Conservation (phyloP, 30 jellyfish, hydroid and myxozoan genomes). For the Hydra vulgaris region DNA sequence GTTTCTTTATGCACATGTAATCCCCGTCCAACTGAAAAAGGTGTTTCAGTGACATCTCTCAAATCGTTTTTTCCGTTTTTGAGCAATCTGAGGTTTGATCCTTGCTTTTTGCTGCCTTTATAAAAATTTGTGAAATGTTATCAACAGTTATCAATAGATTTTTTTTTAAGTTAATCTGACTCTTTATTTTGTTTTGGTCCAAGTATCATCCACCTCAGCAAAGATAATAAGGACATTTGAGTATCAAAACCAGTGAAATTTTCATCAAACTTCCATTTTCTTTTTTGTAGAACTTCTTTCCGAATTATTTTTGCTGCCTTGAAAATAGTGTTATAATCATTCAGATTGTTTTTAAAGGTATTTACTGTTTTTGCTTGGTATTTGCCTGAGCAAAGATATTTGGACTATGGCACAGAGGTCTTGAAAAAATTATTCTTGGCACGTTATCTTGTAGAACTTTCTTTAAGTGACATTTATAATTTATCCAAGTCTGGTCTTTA, state of each 20-base stretch:
- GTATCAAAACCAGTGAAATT: constrained; percentile 16
- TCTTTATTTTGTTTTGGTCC: constrained; percentile 21
- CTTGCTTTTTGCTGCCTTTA: constrained; percentile 14
- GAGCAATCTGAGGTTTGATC: neutral
- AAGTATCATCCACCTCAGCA: constrained; percentile 21
- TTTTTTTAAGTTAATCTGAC: neutral
- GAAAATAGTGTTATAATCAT: constrained; percentile 3
- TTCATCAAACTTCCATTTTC: constrained; percentile 25
- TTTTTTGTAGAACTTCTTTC: constrained; percentile 12
- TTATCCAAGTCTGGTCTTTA: neutral
- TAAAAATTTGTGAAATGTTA: constrained; percentile 1
- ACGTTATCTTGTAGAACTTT: neutral
- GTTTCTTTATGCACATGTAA: constrained; percentile 24
- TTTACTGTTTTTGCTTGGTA: constrained; percentile 13
- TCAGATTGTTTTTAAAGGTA: neutral
- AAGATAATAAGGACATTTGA: constrained; percentile 8
- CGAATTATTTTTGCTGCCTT: constrained; percentile 35
- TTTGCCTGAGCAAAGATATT: no score
- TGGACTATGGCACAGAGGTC: no score
- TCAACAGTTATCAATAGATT: constrained; percentile 16
- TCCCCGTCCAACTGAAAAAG: constrained; percentile 32
- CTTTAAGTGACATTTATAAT: constrained; percentile 12
- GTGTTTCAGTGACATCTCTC: constrained; percentile 10
- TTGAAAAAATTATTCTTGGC: neutral
- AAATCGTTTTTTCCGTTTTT: no score